phyloP scores from a whole-genome alignment of 2,888 invertebrate species.

The Asteroscopus sphinx region DNA sequence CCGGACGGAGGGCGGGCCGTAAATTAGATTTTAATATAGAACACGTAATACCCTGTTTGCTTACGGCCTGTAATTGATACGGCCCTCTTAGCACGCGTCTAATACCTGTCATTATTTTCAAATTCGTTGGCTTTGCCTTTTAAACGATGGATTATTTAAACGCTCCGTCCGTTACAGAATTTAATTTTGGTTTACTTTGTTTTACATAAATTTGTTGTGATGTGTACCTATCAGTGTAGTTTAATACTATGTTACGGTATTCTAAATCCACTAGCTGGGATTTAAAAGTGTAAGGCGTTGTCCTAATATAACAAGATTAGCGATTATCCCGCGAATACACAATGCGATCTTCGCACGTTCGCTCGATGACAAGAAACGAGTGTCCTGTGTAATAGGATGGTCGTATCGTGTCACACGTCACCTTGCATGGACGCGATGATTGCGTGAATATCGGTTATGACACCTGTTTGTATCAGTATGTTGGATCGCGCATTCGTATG shows the following conservation, averaged over 20 bases:
- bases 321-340: no score
- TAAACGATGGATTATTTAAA: slow-evolving; percentile 82
- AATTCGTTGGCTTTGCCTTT: slow-evolving; percentile 83
- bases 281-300: no score
- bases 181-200: slow-evolving; percentile 65
- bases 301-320: no score
- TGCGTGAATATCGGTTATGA: no score
- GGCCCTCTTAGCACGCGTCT: slow-evolving; percentile 82
- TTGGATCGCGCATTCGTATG: no score
- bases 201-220: slow-evolving; percentile 55
- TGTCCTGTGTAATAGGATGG: no score
- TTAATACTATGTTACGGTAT: slow-evolving; percentile 7
- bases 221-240: slow-evolving; percentile 44
- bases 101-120: slow-evolving; percentile 88
- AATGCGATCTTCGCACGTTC: no score
- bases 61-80: slow-evolving; percentile 86
- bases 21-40: slow-evolving; percentile 89
- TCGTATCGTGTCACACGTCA: no score
- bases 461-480: no score
- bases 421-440: no score
- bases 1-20: slow-evolving; percentile 73
- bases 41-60: slow-evolving; percentile 85
- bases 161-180: slow-evolving; percentile 62
- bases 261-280: not conserved
- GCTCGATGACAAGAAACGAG: no score